Evolutionary conservation across 1,140 invertebrate genomes (phyloP), one percentile per base, ranked within the genome.

Genomic region (Oryzaephilus surinamensis): DNA sequence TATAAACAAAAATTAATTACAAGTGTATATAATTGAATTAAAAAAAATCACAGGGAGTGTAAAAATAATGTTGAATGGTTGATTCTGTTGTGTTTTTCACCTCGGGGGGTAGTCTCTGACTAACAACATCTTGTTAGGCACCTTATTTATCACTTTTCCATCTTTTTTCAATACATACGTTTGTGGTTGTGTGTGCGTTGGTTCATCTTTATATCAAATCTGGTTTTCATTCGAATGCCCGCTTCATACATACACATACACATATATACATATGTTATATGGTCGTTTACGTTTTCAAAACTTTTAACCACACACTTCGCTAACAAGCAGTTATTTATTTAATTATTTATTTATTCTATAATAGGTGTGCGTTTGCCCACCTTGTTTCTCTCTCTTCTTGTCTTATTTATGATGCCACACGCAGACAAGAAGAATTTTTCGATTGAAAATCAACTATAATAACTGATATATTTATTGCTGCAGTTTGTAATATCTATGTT

Each of bases 311-410:
- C 58, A 61, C 56, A 60, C 58, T 55, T 58, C 46, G 58, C 52
- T 61, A 61, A 61, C 58, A 61, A 61, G 58, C 57, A 48, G 55
- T 59, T 58, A 59, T 61, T 61, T 61, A 61, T 61, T 59, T 59
- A 61, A 61, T 61, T 61, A 61, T 61, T 61, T 61, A 61, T 61
- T 61, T 61, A 61, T 59, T 56, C 58, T 57, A 52, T 60, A 60
- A 60, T 61, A 58, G 57, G 57, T 61, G n/a, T n/a, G 55, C 52
- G 55, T 59, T 61, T 59, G 56, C 54, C 57, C 58, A 59, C 57
- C 58, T 55, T 49, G 44, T 46, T 45, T 46, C 36, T 47, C 11
- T n/a, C 28, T 40, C n/a, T n/a, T n/a, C n/a, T n/a, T n/a, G n/a
- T n/a, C n/a, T 61, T 59, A 61, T 61, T 61, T 61, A 61, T 60